Evolutionary conservation across 2,797 vertebrate genomes (phyloP).

Genomic region (Amblyraja radiata): DNA sequence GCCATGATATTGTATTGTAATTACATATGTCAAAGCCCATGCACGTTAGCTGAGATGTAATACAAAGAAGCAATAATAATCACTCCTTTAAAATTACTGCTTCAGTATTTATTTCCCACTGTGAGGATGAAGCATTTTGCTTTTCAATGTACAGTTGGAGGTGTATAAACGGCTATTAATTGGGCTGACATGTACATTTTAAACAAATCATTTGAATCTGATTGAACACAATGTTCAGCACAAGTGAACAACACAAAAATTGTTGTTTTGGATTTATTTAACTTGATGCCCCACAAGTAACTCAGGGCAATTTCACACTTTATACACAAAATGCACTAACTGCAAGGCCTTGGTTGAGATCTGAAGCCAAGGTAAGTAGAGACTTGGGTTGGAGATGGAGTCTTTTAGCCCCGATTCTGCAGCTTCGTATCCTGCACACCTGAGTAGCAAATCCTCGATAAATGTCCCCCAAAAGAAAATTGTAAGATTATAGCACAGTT

Average conservation of each 20-base stretch:
- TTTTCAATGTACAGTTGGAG: not conserved
- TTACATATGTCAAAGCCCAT: not conserved
- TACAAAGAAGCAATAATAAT: not conserved
- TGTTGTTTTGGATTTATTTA: not conserved
- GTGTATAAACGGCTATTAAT: not conserved
- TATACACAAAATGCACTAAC: not conserved
- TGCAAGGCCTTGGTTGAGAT: not conserved
- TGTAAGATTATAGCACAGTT: not conserved
- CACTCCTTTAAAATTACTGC: not conserved
- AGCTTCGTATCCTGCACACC: not conserved
- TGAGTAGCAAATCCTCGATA: not conserved
- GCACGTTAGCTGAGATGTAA: constrained; percentile 14
- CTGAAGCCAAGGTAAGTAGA: not conserved
- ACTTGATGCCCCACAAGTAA: not conserved
- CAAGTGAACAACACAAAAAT: not conserved
- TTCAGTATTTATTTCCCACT: not conserved
- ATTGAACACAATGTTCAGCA: not conserved
- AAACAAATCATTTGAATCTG: not conserved
- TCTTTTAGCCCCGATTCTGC: not conserved
- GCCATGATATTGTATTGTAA: not conserved
- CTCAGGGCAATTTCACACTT: not conserved
- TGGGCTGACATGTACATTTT: not conserved
- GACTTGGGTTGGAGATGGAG: not conserved
- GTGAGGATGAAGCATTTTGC: not conserved
- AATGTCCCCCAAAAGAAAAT: not conserved